Evolutionary conservation across 2,113 vertebrate genomes (phyloP).

Genomic region (Miniopterus natalensis): DNA sequence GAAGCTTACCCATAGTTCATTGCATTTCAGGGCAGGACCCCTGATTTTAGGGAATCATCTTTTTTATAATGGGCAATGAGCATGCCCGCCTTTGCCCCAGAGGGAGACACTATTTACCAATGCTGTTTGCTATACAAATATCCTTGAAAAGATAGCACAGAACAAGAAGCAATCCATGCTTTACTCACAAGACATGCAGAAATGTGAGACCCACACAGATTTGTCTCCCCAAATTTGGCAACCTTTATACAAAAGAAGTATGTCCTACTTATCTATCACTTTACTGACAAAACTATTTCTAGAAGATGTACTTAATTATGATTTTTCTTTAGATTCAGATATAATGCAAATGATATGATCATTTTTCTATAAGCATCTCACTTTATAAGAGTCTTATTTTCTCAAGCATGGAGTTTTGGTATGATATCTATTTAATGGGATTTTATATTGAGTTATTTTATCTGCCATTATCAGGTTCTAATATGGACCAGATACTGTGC

Average conservation of each 20-base stretch:
- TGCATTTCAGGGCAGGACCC: not conserved
- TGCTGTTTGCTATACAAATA: not conserved
- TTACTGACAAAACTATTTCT: constrained; percentile 14
- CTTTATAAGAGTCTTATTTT: not conserved
- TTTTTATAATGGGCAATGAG: not conserved
- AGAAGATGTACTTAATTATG: not conserved
- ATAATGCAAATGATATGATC: not conserved
- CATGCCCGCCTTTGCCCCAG: not conserved
- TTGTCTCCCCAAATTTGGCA: not conserved
- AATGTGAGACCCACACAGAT: not conserved
- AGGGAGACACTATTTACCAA: not conserved
- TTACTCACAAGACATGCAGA: not conserved
- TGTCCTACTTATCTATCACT: not conserved
- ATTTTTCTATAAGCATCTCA: not conserved
- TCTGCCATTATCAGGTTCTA: not conserved
- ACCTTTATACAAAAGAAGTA: not conserved
- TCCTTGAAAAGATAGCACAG: not conserved
- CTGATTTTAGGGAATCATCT: not conserved
- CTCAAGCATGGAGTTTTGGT: not conserved
- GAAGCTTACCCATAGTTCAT: not conserved
- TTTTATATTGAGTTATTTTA: constrained; percentile 23
- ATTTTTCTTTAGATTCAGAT: constrained; percentile 41
- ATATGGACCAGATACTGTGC: not conserved
- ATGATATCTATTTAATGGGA: not conserved
- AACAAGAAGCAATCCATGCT: not conserved